A percentile compares a stretch with the other conserved stretches of the same genome.
Conservation (phyloP, 2,888 invertebrate species). For the Chelonus formosanus region DNA sequence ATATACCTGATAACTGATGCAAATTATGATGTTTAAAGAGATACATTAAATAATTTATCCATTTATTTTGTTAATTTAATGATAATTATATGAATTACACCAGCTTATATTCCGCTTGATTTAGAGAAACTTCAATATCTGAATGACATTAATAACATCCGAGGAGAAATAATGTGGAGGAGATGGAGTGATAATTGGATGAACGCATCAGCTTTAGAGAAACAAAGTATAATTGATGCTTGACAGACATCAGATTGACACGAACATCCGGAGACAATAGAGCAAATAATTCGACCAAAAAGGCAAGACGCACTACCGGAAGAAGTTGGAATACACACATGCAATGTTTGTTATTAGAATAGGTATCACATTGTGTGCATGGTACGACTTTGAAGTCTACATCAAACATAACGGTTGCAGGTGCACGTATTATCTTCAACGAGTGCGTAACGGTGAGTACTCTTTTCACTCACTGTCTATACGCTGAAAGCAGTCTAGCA, state of each 20-base stretch:
- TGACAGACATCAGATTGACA: conserved; percentile 19
- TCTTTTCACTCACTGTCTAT: background rate
- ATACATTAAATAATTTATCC: background rate
- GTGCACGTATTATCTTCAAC: conserved; percentile 20
- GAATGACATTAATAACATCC: too few species aligned
- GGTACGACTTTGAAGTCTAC: background rate
- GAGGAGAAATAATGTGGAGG: too few species aligned
- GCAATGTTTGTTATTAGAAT: conserved; percentile 6
- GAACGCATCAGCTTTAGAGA: background rate
- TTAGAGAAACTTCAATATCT: too few species aligned
- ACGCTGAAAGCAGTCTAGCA: background rate
- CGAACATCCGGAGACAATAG: conserved; percentile 19
- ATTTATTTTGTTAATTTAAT: background rate
- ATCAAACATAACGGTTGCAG: conserved; percentile 26
- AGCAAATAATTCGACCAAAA: conserved; percentile 14
- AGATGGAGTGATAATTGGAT: too few species aligned
- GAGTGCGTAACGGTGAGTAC: conserved; percentile 24
- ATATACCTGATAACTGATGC: conserved; percentile 4
- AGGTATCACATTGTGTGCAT: background rate
- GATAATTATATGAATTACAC: too few species aligned
- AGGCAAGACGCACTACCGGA: conserved; percentile 23
- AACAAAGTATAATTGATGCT: background rate
- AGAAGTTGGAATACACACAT: background rate
- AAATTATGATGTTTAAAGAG: background rate
- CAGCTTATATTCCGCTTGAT: too few species aligned